Conservation (phyloP, 2,113 vertebrate genomes). For the Piprites chloris region DNA sequence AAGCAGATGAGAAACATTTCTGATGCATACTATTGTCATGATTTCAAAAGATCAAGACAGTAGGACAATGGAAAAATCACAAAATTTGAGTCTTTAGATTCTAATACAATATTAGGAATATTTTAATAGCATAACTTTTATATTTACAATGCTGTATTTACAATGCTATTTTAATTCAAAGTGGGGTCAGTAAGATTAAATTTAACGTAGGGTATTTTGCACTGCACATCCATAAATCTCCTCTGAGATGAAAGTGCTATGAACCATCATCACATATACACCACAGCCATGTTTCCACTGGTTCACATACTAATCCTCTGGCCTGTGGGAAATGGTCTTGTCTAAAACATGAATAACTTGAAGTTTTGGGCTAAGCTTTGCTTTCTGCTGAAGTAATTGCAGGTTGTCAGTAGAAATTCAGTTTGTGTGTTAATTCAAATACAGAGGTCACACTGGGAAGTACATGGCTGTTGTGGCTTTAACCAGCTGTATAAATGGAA, state of each 20-base stretch:
- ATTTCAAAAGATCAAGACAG: not conserved
- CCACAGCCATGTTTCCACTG: not conserved
- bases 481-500: not conserved
- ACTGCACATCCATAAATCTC: not conserved
- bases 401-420: conserved; percentile 13
- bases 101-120: not conserved
- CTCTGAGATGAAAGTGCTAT: not conserved
- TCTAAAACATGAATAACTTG: not conserved
- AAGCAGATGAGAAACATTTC: not conserved
- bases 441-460: not conserved
- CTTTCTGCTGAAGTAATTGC: conserved; percentile 7
- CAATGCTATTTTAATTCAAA: not conserved
- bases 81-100: not conserved
- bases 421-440: not conserved
- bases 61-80: not conserved
- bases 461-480: not conserved
- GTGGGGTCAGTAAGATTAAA: not conserved
- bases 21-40: not conserved
- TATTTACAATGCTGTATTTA: not conserved
- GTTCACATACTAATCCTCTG: not conserved
- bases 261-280: not conserved
- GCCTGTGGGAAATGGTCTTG: not conserved
- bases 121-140: not conserved
- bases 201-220: fast-evolving
- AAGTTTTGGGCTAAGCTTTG: not conserved